Base-by-base conservation (phyloP, 2,888 invertebrate species). In the Litoditis marina region DNA sequence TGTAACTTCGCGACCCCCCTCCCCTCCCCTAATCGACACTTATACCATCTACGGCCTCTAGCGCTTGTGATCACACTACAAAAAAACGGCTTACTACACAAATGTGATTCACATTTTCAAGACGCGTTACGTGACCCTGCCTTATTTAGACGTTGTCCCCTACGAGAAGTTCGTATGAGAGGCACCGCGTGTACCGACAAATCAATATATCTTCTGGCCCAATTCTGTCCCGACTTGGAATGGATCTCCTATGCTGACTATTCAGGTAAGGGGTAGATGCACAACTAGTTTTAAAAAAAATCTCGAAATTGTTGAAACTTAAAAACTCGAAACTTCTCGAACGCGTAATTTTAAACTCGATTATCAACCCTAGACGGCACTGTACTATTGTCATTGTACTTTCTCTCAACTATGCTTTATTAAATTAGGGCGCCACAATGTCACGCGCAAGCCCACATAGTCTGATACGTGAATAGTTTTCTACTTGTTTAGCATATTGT, bases 201-300 rank as follows among this genome's bases (percentile, higher is more conserved):
- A 59, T 77, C 74, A 31, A 61, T 82, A 47, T 81, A 82, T 65
- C 65, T 65, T 0, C 63, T 82, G 55, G 80, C 81, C 5, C 78
- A 80, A 66, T 80, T 74, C 64, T 82, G 82, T 62, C 78, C 81
- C 11, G 68, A 77, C 19, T 60, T 82, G 46, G 82, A 82, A 66
- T 81, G 82, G 79, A 78, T 82, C 49, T 76, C 72, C 3, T 72
- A 82, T 53, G 76, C 80, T 13, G 82, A 82, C 63, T 82, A 77
- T 62, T 71, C 73, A n/a, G 66, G 66, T 63, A 13, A 1, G 22
- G 25, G 2, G n/a, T 32, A 39, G 39, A 36, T 39, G 2, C 8
- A 52, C 34, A 19, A 53, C 1, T 22, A n/a, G 13, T 28, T 19
- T 55, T 59, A 11, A 57, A n/a, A 39, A 52, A 51, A 16, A 19